A percentile compares a stretch with the other conserved stretches of the same genome.
phyloP scores from a whole-genome alignment of 2,113 vertebrate species.

The Oxyruncus cristatus region DNA sequence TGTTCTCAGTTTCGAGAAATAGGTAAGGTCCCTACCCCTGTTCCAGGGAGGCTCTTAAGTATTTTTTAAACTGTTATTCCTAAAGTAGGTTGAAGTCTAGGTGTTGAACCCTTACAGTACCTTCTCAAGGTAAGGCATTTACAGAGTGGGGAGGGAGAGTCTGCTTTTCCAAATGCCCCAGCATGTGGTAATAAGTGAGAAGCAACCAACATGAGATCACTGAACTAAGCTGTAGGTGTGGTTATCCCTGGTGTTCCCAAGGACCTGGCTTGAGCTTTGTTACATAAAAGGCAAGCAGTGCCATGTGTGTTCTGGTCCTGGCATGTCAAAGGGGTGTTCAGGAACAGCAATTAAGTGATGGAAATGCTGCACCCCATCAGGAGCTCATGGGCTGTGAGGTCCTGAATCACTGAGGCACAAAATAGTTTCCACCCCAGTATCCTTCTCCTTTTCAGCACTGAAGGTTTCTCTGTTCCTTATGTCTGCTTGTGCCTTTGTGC shows the following conservation, averaged over 20 bases:
- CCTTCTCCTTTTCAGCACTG: neutral
- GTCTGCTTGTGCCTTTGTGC: neutral
- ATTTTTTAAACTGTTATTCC: slow-evolving; percentile 7
- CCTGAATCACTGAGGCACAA: neutral
- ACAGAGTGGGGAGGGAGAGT: neutral
- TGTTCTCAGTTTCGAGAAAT: neutral
- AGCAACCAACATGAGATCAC: neutral
- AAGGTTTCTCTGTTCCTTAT: neutral
- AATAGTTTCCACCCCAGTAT: neutral
- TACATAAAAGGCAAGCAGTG: neutral
- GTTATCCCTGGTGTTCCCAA: neutral
- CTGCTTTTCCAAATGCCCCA: neutral
- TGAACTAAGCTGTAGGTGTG: neutral
- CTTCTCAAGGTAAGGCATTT: neutral
- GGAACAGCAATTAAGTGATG: neutral
- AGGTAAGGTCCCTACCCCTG: neutral
- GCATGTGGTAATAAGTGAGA: fast-evolving
- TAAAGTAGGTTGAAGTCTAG: neutral
- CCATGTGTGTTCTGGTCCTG: neutral
- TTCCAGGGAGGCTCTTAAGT: neutral
- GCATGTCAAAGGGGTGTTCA: neutral
- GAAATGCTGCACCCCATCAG: neutral
- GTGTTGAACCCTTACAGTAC: neutral
- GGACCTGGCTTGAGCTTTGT: neutral
- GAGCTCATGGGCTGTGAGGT: neutral